Evolutionary conservation across 2,797 vertebrate genomes (phyloP), one percentile per base, ranked within the genome.

Genomic region (Okamejei kenojei): DNA sequence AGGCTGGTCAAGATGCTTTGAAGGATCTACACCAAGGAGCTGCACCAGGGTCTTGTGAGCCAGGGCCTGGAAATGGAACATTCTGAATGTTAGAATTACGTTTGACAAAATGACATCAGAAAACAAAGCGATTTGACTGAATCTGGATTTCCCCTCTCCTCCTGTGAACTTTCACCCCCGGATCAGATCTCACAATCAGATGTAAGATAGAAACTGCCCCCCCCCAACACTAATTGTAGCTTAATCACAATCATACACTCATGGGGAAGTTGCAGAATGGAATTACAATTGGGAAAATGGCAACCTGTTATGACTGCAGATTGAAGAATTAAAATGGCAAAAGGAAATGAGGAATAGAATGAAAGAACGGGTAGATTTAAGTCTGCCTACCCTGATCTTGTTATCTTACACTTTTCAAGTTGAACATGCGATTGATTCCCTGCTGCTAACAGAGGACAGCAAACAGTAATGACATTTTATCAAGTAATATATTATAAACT

Each of bases 11-110:
- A 99, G 97, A 90, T 99, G 98, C 71, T 98, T 98, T 93, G 98
- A 99, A 0, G 99, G 99, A 95, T 99, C 99, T 0, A 99, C 99
- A 54, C 98, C 98, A 93, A 99, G 95, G 23, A 99, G 98, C 93
- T 99, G 96, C 78, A 99, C 98, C 71, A 99, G 96, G 0, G 99
- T 99, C 96, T 99, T 99, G 93, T 99, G 99, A 94, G 99, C 98
- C 94, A 99, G 96, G 26, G 98, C 99, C 99, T 99, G 93, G 7
- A 94, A 93, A 82, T 94, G 93, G 32, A 88, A 45, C 23, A 61
- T 1, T 58, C 26, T 19, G 21, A 8, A 54, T 84, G 54, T 0
- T n/a, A 61, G 26, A 76, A 26, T 63, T 11, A 32, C 2, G 58
- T 38, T 29, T 82, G 35, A 92, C 45, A 93, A 93, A 88, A n/a